Evolutionary conservation across 2,888 invertebrate genomes (phyloP), one percentile per base, ranked within the genome.

Genomic region (Polia nebulosa): DNA sequence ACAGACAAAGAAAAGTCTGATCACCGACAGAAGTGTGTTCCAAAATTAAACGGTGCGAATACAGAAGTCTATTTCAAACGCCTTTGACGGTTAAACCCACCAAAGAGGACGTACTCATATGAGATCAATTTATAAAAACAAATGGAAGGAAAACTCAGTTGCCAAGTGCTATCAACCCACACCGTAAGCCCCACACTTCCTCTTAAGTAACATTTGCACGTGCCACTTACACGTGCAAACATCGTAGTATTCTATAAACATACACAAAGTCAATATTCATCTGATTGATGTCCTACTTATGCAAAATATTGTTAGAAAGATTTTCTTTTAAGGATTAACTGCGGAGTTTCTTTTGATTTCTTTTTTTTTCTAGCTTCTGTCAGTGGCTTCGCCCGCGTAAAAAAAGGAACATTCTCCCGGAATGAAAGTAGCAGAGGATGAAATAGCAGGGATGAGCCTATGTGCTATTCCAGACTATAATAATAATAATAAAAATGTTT

Each of bases 41-140:
- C 11, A 34, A 34, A 34, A 34, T 34, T 13, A 34, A 34, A 34
- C 13, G 34, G 13, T 34, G n/a, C 11, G 13, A 11, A 27, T 5
- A 11, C n/a, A 11, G n/a, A 32, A 29, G 11, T n/a, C n/a, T 5
- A 17, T 29, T 51, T 3, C 1, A 49, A 64, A 34, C 36, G 22
- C 1, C 55, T 67, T 55, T 39, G 20, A 39, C 47, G 32, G 15
- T 27, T 58, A 36, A 9, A 55, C 4, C 17, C 49, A 34, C 11
- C 13, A 34, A 39, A 36, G 25, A 25, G 45, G n/a, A 27, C 2
- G 20, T 57, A 49, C 22, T 57, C 57, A 15, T n/a, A 27, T 25
- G 22, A 41, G n/a, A 57, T 41, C 39, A 25, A 55, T 68, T 34
- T 69, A 41, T 69, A 68, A 41, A 58, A 36, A 51, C 6, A 39